phyloP scores from a whole-genome alignment of 2,797 vertebrate species.

The Channa striata region DNA sequence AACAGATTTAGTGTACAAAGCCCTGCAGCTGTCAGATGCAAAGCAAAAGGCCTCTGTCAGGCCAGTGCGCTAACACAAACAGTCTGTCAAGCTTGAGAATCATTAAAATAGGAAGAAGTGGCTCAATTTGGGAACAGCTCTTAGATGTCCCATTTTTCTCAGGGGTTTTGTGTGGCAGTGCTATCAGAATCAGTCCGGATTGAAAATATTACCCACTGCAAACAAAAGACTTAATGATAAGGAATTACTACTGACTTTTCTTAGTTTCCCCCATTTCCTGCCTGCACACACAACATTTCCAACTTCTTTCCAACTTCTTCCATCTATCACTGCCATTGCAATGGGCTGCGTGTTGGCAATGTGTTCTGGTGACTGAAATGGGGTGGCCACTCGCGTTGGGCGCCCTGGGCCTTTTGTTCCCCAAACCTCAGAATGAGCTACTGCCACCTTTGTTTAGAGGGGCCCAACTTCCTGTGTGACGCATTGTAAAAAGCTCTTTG shows the following conservation, averaged over 20 bases:
- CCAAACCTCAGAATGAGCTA: conserved; percentile 47
- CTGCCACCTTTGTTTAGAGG: conserved; percentile 67
- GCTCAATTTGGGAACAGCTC: conserved; percentile 16
- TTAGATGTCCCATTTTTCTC: conserved; percentile 6
- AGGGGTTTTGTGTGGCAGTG: not conserved
- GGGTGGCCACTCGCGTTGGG: conserved; percentile 36
- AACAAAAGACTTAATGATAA: too few relatives aligned
- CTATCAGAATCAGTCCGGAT: not conserved
- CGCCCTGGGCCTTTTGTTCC: conserved; percentile 61
- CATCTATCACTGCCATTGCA: conserved; percentile 4
- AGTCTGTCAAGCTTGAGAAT: conserved; percentile 38
- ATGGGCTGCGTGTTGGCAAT: not conserved
- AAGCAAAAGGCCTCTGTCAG: conserved; percentile 35
- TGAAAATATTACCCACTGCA: not conserved
- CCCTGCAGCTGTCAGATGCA: conserved; percentile 35
- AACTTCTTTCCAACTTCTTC: conserved; percentile 1
- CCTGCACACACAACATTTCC: not conserved
- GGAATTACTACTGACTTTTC: not conserved
- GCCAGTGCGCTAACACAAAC: conserved; percentile 35
- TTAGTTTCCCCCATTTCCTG: conserved; percentile 1
- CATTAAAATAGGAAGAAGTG: conserved; percentile 27
- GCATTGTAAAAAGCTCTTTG: conserved; percentile 54
- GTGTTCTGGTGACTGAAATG: conserved; percentile 33
- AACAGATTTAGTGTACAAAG: conserved; percentile 43
- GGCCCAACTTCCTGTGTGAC: conserved; percentile 65